These are phyloP conservation scores for Clarias batrachus DNA, from an alignment of 2,113 vertebrate genomes.

Conservation along the genomic window DNA sequence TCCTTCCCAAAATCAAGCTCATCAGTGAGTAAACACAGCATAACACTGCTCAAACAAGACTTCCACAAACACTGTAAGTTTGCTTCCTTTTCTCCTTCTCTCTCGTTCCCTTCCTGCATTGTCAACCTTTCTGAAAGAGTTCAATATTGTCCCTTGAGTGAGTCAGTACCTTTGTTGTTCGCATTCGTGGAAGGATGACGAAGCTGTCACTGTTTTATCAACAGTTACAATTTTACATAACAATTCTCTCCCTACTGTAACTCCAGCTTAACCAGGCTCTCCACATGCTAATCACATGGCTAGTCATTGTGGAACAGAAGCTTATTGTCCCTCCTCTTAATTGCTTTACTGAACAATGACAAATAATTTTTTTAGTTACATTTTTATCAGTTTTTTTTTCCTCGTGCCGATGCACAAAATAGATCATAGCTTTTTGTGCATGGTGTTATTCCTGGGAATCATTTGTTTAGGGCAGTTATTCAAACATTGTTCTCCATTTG, in stretches of 20 bases:
- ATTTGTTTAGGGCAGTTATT: background rate
- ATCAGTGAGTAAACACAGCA: slow-evolving; percentile 90
- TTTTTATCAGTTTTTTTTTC: slow-evolving; percentile 30
- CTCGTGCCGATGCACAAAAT: slow-evolving; percentile 4
- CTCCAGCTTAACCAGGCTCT: slow-evolving; percentile 20
- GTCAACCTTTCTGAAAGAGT: slow-evolving; percentile 17
- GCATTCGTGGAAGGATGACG: slow-evolving; percentile 10
- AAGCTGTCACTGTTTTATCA: slow-evolving; percentile 54
- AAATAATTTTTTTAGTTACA: slow-evolving; percentile 34
- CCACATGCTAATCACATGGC: slow-evolving; percentile 36
- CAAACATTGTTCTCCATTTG: background rate
- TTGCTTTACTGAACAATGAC: slow-evolving; percentile 39
- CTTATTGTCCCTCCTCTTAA: slow-evolving; percentile 26
- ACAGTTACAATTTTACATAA: slow-evolving; percentile 51
- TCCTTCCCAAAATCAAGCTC: slow-evolving; percentile 90
- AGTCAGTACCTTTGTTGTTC: slow-evolving; percentile 47
- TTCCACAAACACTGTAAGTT: slow-evolving; percentile 80
- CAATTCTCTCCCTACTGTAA: slow-evolving; percentile 16
- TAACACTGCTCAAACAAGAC: slow-evolving; percentile 84
- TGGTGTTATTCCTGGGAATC: background rate
- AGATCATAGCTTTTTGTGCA: background rate
- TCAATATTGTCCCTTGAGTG: slow-evolving; percentile 25
- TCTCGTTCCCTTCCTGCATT: slow-evolving; percentile 1
- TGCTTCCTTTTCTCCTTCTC: background rate
- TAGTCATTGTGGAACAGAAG: slow-evolving; percentile 38